Base-by-base conservation (phyloP, 2,113 vertebrate species). In the Oncorhynchus clarkii region DNA sequence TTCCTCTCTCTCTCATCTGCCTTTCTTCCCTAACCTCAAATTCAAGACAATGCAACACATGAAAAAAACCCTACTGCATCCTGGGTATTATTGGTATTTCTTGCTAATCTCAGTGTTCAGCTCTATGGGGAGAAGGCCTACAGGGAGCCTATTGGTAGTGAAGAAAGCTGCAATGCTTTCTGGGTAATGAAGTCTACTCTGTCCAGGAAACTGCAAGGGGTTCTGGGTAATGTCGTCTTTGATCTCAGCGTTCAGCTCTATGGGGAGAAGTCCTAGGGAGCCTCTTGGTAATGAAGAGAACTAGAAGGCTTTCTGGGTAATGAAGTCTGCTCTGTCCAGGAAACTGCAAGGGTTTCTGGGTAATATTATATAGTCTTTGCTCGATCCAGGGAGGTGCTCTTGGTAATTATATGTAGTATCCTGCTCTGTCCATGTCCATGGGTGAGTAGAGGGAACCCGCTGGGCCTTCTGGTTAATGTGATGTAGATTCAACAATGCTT, bases 211-310 rank as follows among this genome's bases (percentile, higher is more conserved):
- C 78, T 96, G 96, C 85, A 95, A 95, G 7, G 93, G 95, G 80
- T 97, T 96, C 91, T 39, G 7, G 34, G 34, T 39, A 39, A 7
- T 39, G 34, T 39, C 1, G 7, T 39, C 34, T 39, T 39, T 39
- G 34, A 39, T 39, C 34, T 39, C 49, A 51, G 49, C 13, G 3
- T 51, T 51, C 4, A 51, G 49, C 49, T 51, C 12, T 16, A 51
- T 51, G 49, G 49, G 49, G 49, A 51, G 49, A 62, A 62, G 34
- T 7, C 34, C 34, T 39, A 95, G 94, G 79, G 96, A 96, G 74
- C 93, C 95, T 84, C 85, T 94, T 81, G 91, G 91, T 20, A 88
- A 83, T 45, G 96, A 97, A 13, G 97, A 97, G 88, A 98, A 94
- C 67, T 39, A 39, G 1, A 39, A 39, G 1, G 34, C 34, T 39